Evolutionary conservation across 2,113 vertebrate genomes (phyloP), one percentile per base, ranked within the genome.

Genomic region (Perca schrenkii): DNA sequence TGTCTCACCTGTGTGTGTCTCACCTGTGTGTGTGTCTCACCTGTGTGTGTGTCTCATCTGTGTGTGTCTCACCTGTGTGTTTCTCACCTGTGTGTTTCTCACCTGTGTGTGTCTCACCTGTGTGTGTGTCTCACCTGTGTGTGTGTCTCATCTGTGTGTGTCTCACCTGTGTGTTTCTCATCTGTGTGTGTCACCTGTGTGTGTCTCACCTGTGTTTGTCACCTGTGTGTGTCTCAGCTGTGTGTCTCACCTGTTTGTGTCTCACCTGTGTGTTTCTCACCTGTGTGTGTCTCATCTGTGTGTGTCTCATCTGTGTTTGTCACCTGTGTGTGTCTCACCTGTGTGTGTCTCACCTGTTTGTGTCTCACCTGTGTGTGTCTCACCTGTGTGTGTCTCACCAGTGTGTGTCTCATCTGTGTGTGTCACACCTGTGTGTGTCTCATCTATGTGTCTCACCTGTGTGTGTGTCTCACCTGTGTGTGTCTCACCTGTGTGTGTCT

Each of bases 251-350:
- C n/a, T n/a, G n/a, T n/a, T n/a, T n/a, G n/a, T n/a, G n/a, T n/a
- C n/a, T n/a, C n/a, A n/a, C n/a, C n/a, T n/a, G n/a, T n/a, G 36
- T 56, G 50, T 1, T 50, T 54, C 85, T 80, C 79, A 93, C 90
- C 89, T 83, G 86, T 43, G 46, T 83, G 86, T 61, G 49, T 80
- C 82, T n/a, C n/a, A n/a, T n/a, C n/a, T n/a, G n/a, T n/a, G n/a
- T n/a, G n/a, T n/a, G n/a, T n/a, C n/a, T n/a, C n/a, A n/a, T n/a
- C n/a, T n/a, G 36, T 56, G 50, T 1, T 50, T 54, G 80, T 80
- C 79, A 93, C 90, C 89, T 83, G 86, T 43, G 46, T 83, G 86
- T 61, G 49, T 80, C 82, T 80, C 79, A 93, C 90, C 89, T 83
- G 86, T 43, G 46, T 83, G 86, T 61, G 49, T 80, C 82, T n/a